Conservation (phyloP, 1,140 invertebrate genomes). For the Matsumurasca onukii region DNA sequence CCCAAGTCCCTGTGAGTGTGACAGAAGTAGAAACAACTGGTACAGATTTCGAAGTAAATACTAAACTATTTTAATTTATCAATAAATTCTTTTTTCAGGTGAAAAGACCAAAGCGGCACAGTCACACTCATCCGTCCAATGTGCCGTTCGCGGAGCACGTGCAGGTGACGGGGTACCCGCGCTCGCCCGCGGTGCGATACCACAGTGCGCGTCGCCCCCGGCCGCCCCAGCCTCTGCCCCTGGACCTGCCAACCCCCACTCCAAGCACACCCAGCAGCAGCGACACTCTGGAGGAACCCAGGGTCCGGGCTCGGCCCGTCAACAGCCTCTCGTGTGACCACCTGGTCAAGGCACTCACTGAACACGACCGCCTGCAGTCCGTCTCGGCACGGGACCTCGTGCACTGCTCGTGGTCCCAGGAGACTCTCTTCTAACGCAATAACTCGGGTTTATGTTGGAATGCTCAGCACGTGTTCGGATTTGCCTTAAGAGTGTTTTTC, state of each 20-base stretch:
- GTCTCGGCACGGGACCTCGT: slow-evolving; percentile 33
- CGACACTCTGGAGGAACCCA: background rate
- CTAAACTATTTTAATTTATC: too few species aligned
- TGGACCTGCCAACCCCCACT: slow-evolving; percentile 1
- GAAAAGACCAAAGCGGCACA: too few species aligned
- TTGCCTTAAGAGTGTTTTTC: too few species aligned
- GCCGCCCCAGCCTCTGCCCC: background rate
- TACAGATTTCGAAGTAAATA: slow-evolving; percentile 12
- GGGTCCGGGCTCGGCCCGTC: slow-evolving; percentile 28
- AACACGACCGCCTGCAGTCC: slow-evolving; percentile 29
- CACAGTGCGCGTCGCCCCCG: slow-evolving; percentile 29
- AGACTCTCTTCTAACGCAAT: slow-evolving; percentile 40
- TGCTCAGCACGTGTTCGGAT: too few species aligned
- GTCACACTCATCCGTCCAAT: slow-evolving; percentile 32
- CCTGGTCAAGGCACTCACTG: slow-evolving; percentile 35
- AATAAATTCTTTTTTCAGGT: too few species aligned
- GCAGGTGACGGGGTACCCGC: slow-evolving; percentile 19
- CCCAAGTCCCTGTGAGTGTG: too few species aligned
- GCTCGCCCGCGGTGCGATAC: slow-evolving; percentile 16
- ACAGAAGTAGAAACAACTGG: too few species aligned
- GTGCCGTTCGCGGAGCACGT: slow-evolving; percentile 31
- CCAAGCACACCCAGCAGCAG: background rate
- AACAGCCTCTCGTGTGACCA: slow-evolving; percentile 33
- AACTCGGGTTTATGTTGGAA: too few species aligned
- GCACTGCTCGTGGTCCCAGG: slow-evolving; percentile 42